These are phyloP conservation scores for Presbytis comata DNA, from an alignment of 2,797 vertebrate species.

Conservation along the genomic window DNA sequence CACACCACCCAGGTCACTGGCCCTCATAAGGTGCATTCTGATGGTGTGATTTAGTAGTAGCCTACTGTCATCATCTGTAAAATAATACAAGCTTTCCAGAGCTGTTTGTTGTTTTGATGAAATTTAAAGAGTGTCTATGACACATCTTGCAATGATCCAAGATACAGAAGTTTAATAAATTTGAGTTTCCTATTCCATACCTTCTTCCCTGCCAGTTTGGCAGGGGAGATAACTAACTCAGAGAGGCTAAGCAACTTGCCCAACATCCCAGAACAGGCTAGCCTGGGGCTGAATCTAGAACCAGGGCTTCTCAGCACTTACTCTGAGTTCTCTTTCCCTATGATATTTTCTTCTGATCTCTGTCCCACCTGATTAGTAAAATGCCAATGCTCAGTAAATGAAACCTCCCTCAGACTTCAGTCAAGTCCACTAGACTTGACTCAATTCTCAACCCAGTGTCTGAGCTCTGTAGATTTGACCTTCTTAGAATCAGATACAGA, in stretches of 20 bases:
- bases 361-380: background rate
- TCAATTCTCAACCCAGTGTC: background rate
- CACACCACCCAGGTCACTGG: background rate
- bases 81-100: background rate
- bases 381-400: background rate
- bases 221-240: background rate
- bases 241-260: background rate
- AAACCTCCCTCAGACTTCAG: background rate
- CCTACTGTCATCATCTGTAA: background rate
- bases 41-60: background rate
- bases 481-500: constrained; percentile 45
- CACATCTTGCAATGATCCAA: background rate
- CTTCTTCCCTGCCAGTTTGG: background rate
- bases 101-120: background rate
- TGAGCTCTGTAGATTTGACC: constrained; percentile 30
- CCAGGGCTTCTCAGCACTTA: background rate
- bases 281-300: fast-evolving
- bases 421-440: constrained; percentile 7
- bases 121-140: background rate
- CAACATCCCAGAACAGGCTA: background rate
- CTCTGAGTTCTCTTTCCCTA: background rate
- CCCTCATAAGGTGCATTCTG: background rate
- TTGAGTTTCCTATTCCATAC: background rate
- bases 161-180: background rate
- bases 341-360: background rate